A percentile compares a stretch with the other conserved stretches of the same genome.
Evolutionary conservation across 2,113 vertebrate species (phyloP).

Genomic region (Tragelaphus strepsiceros): DNA sequence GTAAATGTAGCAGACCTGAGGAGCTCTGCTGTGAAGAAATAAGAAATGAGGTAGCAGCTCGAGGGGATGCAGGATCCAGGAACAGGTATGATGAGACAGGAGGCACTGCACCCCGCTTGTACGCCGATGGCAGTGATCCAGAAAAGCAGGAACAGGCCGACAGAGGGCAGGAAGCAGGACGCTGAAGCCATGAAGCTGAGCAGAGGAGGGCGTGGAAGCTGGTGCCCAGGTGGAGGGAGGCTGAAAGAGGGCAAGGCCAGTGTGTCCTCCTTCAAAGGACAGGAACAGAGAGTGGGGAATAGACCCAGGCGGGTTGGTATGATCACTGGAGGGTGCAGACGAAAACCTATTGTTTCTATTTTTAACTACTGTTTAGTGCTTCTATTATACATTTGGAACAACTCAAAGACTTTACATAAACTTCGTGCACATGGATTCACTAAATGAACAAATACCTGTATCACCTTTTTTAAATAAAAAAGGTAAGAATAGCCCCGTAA

Average conservation of each 20-base stretch:
- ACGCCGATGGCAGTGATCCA: background rate
- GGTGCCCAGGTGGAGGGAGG: no score
- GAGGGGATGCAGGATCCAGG: background rate
- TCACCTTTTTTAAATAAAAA: background rate
- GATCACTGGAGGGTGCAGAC: background rate
- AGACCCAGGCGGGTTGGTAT: background rate
- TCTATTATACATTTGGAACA: slow-evolving; percentile 5
- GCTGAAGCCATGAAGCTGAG: background rate
- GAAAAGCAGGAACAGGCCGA: background rate
- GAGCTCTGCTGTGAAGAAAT: background rate
- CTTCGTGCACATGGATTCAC: background rate
- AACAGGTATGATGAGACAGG: background rate
- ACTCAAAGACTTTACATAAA: background rate
- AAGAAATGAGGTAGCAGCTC: background rate
- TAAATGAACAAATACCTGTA: background rate
- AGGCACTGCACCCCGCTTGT: background rate
- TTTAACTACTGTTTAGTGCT: background rate
- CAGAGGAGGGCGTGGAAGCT: background rate
- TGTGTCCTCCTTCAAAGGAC: background rate
- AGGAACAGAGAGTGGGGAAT: background rate
- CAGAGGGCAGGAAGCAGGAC: background rate
- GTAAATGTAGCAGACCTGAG: background rate
- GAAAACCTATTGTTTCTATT: background rate
- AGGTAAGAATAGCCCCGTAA: background rate
- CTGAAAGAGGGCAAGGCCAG: background rate